Evolutionary conservation across 2,888 invertebrate genomes (phyloP).

Genomic region (Caenorhabditis plicata): DNA sequence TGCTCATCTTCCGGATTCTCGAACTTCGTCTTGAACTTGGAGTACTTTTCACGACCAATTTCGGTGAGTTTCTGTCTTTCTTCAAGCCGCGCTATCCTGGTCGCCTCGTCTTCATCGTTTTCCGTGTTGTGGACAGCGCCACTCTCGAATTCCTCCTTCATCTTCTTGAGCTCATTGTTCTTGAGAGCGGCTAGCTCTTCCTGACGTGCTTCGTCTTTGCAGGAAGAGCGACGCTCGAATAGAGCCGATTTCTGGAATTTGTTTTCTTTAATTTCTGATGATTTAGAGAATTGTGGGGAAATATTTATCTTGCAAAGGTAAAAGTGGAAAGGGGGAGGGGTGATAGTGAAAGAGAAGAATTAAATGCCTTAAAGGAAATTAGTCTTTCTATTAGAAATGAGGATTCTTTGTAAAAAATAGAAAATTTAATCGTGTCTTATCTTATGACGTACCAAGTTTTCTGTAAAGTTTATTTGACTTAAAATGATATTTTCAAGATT

Average conservation of each 20-base stretch:
- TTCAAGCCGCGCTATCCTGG: slow-evolving; percentile 41
- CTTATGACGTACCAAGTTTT: too few species aligned
- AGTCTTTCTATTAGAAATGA: not conserved
- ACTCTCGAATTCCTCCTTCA: slow-evolving; percentile 55
- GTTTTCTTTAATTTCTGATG: not conserved
- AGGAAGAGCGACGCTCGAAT: slow-evolving; percentile 49
- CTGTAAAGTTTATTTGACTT: too few species aligned
- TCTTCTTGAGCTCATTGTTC: slow-evolving; percentile 48
- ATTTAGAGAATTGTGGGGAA: too few species aligned
- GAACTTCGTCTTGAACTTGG: slow-evolving; percentile 61
- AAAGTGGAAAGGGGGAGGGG: not conserved
- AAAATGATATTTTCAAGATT: too few species aligned
- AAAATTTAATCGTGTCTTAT: not conserved
- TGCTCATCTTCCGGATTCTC: slow-evolving; percentile 59
- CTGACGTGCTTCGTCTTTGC: slow-evolving; percentile 52
- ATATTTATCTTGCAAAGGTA: not conserved
- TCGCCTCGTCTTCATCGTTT: slow-evolving; percentile 42
- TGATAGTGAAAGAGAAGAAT: not conserved
- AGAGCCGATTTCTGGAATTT: slow-evolving; percentile 58
- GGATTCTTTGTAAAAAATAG: not conserved
- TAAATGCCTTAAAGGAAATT: not conserved
- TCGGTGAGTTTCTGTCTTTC: slow-evolving; percentile 50
- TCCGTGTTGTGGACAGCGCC: slow-evolving; percentile 41
- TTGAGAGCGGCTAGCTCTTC: slow-evolving; percentile 59
- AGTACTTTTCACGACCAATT: slow-evolving; percentile 55